Evolutionary conservation across 2,888 invertebrate genomes (phyloP), one percentile per base, ranked within the genome.

Genomic region (Polia nebulosa): DNA sequence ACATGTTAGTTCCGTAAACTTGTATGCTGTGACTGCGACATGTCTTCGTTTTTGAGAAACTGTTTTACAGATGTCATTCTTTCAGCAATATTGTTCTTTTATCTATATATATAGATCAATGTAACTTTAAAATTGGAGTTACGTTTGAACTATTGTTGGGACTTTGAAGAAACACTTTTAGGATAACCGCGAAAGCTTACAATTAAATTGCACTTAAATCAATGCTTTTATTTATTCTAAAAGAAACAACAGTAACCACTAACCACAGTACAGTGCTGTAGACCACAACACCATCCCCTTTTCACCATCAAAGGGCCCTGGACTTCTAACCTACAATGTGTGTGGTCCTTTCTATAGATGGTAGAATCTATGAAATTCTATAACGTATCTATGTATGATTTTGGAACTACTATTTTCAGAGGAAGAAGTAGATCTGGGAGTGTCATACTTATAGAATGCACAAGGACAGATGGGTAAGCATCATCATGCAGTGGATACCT

Each of bases 1-100:
- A 80, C 61, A 74, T 72, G 58, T 69, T 71, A 66, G 80, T 84
- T 76, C 70, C 58, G 70, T 80, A 71, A 72, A 67, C 81, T 78
- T 65, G 49, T 22, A 58, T 62, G 51, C 62, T 71, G 74, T 71
- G 59, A 45, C 27, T 51, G 55, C 27, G 72, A 78, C 80, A 69
- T 72, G 78, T 63, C 66, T 67, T 59, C 20, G 25, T 61, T 68
- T 61, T 58, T 34, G 47, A 41, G 44, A 36, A 39, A 45, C 44
- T 76, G 61, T 58, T 51, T 60, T 47, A 65, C 60, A 61, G 11
- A 57, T 57, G 76, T 72, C 57, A 41, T 29, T 22, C 25, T 55
- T 45, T 45, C 15, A 39, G 44, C n/a, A 7, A 44, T 32, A 13
- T 58, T 9, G 7, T 47, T 45, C 41, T 66, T 57, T 65, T 61